Conservation (phyloP, 2,113 vertebrate genomes). For the Hemiscyllium ocellatum region DNA sequence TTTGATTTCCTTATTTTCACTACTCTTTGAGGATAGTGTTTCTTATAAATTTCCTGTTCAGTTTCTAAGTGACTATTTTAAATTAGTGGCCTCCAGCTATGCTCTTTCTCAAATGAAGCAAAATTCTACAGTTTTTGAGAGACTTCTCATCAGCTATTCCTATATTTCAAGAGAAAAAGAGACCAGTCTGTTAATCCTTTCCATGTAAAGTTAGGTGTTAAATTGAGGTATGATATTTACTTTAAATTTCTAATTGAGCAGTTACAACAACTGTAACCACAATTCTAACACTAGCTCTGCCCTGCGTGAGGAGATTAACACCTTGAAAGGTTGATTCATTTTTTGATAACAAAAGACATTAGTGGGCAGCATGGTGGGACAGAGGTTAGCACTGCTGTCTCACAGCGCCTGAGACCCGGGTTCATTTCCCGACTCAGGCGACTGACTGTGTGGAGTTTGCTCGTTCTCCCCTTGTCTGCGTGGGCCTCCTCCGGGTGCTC, state of each 20-base stretch:
- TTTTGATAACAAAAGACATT: neutral
- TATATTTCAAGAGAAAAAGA: neutral
- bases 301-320: neutral
- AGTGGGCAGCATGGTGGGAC: too few species aligned
- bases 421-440: too few species aligned
- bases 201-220: neutral
- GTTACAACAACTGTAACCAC: neutral
- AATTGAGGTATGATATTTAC: neutral
- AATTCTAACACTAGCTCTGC: neutral
- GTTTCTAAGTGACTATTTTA: neutral
- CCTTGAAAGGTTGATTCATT: neutral
- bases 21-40: neutral
- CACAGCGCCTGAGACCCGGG: too few species aligned
- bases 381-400: too few species aligned
- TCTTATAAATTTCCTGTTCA: neutral
- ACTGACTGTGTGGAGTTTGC: too few species aligned
- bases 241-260: neutral
- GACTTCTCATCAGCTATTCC: neutral
- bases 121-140: neutral
- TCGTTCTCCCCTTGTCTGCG: too few species aligned
- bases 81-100: neutral
- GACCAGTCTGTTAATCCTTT: neutral
- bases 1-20: neutral
- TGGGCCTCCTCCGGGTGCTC: too few species aligned
- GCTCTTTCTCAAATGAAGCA: neutral